Base-by-base conservation (phyloP, 2,797 vertebrate genomes). In the Xenops minutus region DNA sequence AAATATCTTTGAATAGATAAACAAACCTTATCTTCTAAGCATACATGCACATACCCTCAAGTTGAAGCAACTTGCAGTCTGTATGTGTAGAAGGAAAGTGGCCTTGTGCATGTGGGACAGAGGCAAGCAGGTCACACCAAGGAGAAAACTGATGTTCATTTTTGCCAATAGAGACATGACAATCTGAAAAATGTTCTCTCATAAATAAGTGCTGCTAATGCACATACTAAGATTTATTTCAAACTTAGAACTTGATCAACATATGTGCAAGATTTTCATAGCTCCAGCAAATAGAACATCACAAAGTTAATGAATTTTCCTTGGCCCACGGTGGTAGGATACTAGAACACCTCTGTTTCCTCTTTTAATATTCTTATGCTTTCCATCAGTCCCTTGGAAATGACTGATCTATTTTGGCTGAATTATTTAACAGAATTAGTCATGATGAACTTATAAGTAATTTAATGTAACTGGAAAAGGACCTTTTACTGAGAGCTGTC, bases 81-180 rank as follows among this genome's bases (percentile, higher is more conserved):
- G 6, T 34, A 29, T 1, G 3, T 30, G 14, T 27, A 48, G 61
- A 12, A 49, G 26, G 1, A 2, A 68, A 77, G 36, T 3, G 5
- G 4, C 10, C 79, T 44, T 58, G 8, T 23, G 9, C 15, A 11
- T 37, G 15, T n/a, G 18, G 52, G 74, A 55, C 16, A 54, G 44
- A 77, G 30, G 44, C 20, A 73, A 82, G 21, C 8, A 30, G 20
- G 21, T 62, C 21, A 48, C 8, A 56, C 14, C 14, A 20, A 29
- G 22, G 29, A 56, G 34, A 34, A 26, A 82, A 14, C 10, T 75
- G 14, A 27, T 21, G 10, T 43, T 68, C 7, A 12, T 48, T 89
- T 79, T 71, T 66, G 16, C 5, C 7, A 23, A 43, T 7, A 36
- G 15, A 68, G n/a, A 30, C n/a, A 66, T 0, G 2, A 3, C 85